A percentile compares a stretch with the other conserved stretches of the same genome.
Conservation (phyloP, 2,797 vertebrate species). For the Tamandua tetradactyla region DNA sequence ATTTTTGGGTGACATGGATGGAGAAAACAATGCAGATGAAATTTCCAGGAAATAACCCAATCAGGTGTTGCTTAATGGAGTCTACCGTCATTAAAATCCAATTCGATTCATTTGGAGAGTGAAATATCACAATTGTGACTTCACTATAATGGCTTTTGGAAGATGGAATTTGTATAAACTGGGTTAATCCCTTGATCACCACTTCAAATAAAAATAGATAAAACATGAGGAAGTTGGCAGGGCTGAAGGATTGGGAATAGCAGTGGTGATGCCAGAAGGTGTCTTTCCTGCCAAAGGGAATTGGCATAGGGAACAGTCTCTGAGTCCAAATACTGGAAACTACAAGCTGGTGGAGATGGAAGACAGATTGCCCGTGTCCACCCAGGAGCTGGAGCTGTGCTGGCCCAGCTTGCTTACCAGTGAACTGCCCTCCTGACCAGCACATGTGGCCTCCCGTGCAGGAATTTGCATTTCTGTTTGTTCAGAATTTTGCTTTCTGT, state of each 20-base stretch:
- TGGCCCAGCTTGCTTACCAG: background rate
- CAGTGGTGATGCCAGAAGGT: conserved; percentile 65
- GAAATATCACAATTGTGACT: conserved; percentile 75
- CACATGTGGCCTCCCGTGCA: background rate
- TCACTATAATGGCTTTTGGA: conserved; percentile 66
- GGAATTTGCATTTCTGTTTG: conserved; percentile 38
- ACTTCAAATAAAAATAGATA: conserved; percentile 81
- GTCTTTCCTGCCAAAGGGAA: conserved; percentile 70
- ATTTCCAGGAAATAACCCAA: conserved; percentile 75
- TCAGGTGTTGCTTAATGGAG: conserved; percentile 78
- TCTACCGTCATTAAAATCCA: conserved; percentile 73
- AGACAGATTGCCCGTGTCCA: conserved; percentile 28
- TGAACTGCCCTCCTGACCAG: background rate
- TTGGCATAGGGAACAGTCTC: conserved; percentile 57
- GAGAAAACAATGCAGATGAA: conserved; percentile 70
- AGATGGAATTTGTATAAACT: conserved; percentile 69
- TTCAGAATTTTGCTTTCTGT: conserved; percentile 36
- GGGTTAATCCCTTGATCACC: conserved; percentile 78
- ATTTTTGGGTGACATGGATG: conserved; percentile 45
- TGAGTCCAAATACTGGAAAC: conserved; percentile 26
- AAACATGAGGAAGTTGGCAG: conserved; percentile 76
- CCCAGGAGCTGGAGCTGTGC: background rate
- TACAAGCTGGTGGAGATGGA: conserved; percentile 45
- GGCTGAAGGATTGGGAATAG: conserved; percentile 40
- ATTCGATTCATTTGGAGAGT: conserved; percentile 83